These are phyloP conservation scores for Anableps anableps DNA, from an alignment of 2,797 vertebrate genomes.

Conservation along the genomic window DNA sequence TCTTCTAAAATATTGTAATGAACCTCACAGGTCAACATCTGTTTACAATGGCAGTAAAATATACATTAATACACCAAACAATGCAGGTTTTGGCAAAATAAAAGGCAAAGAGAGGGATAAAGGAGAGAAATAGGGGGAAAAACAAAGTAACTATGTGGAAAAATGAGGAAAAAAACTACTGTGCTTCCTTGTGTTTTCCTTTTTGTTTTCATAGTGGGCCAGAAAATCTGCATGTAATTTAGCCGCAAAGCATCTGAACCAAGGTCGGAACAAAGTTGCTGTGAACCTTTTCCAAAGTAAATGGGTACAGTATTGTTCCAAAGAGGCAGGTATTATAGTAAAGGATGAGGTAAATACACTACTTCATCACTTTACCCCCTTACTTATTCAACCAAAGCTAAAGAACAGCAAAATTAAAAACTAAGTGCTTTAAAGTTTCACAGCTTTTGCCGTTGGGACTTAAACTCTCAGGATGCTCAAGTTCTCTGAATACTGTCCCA, in stretches of 20 bases:
- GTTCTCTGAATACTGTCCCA: constrained; percentile 41
- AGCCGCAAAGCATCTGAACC: constrained; percentile 15
- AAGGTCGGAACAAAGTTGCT: constrained; percentile 29
- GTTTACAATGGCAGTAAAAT: constrained; percentile 29
- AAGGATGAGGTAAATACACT: constrained; percentile 35
- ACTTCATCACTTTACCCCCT: constrained; percentile 38
- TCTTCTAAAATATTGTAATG: constrained; percentile 47
- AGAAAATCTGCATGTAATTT: constrained; percentile 58
- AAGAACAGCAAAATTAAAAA: constrained; percentile 34
- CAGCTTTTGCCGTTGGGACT: constrained; percentile 49
- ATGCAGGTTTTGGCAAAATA: constrained; percentile 19
- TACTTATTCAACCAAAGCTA: constrained; percentile 35
- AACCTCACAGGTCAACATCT: constrained; percentile 35
- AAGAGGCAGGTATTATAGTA: constrained; percentile 46
- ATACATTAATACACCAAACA: constrained; percentile 19
- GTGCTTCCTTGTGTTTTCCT: constrained; percentile 17
- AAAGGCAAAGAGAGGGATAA: constrained; percentile 17
- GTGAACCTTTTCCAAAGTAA: constrained; percentile 56
- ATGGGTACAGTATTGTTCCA: constrained; percentile 56
- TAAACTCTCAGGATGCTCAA: constrained; percentile 28
- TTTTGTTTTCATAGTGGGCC: constrained; percentile 52
- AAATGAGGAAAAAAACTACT: constrained; percentile 25
- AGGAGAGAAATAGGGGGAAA: not conserved
- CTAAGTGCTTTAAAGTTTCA: constrained; percentile 36
- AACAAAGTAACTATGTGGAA: constrained; percentile 15